Percentiles rank a stretch among this genome's conserved stretches.
phyloP scores from a whole-genome alignment of 2,797 vertebrate genomes.

The Ptychadena robeensis region DNA sequence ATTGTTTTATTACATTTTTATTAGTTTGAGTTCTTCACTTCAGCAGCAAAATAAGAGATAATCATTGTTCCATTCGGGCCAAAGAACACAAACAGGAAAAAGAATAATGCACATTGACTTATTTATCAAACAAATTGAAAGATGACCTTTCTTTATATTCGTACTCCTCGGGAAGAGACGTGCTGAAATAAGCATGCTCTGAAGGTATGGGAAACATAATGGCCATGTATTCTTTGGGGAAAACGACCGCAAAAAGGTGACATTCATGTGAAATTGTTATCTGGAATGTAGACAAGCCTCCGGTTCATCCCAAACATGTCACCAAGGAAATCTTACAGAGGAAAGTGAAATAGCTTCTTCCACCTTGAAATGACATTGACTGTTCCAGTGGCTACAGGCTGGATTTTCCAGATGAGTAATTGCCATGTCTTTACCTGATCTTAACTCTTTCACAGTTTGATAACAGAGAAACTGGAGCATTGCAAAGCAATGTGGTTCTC shows the following conservation, averaged over 20 bases:
- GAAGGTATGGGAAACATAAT: slow-evolving; percentile 32
- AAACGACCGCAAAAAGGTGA: slow-evolving; percentile 45
- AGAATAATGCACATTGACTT: not conserved
- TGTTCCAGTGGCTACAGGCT: slow-evolving; percentile 48
- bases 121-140: slow-evolving; percentile 30
- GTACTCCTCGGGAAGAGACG: not conserved
- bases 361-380: slow-evolving; percentile 56
- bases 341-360: slow-evolving; percentile 36
- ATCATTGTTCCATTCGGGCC: not conserved
- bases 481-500: not conserved
- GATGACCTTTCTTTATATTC: not conserved
- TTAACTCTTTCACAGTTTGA: slow-evolving; percentile 40
- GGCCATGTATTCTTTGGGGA: slow-evolving; percentile 45
- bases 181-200: not conserved
- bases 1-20: not conserved
- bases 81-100: not conserved
- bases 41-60: not conserved
- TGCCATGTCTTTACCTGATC: slow-evolving; percentile 42
- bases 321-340: slow-evolving; percentile 46
- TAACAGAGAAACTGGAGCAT: not conserved
- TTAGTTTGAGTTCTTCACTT: not conserved
- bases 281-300: slow-evolving; percentile 42
- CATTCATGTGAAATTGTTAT: slow-evolving; percentile 58
- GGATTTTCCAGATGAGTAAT: slow-evolving; percentile 53
- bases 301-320: slow-evolving; percentile 46